A percentile compares a stretch with the other conserved stretches of the same genome.
phyloP scores from a whole-genome alignment of 1,140 invertebrate species.

The Oscheius sp. region DNA sequence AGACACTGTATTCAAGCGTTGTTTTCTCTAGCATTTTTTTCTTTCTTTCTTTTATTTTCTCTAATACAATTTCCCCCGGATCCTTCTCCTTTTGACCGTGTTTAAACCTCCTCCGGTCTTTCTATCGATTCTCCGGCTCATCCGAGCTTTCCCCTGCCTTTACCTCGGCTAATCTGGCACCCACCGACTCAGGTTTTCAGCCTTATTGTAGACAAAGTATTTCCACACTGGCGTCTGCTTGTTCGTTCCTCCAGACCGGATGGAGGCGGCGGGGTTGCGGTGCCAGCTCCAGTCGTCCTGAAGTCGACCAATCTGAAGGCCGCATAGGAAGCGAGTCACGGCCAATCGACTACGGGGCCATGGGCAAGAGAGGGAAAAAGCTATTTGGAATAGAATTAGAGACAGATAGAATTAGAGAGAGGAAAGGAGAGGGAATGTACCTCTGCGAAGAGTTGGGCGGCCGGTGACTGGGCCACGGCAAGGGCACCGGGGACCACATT shows the following conservation, averaged over 20 bases:
- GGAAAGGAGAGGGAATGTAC: background rate
- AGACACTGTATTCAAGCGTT: background rate
- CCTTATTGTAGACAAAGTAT: conserved; percentile 60
- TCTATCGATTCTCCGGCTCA: too few relatives aligned
- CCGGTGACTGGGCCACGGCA: conserved; percentile 57
- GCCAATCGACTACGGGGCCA: background rate
- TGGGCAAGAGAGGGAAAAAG: background rate
- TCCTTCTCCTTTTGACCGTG: background rate
- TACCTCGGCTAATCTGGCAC: conserved; percentile 41
- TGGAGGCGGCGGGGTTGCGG: conserved; percentile 58
- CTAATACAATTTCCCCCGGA: background rate
- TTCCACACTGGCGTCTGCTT: conserved; percentile 61
- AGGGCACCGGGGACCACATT: conserved; percentile 52
- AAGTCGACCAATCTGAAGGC: background rate
- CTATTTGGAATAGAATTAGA: background rate
- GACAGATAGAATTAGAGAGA: background rate
- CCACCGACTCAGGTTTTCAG: conserved; percentile 57
- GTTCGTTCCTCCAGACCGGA: conserved; percentile 59
- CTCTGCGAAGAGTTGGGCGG: conserved; percentile 51
- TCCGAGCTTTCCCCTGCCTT: background rate
- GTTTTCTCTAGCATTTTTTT: background rate
- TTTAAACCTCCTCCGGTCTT: background rate
- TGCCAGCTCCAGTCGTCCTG: conserved; percentile 59
- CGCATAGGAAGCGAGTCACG: background rate
- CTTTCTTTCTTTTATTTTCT: too few relatives aligned